Evolutionary conservation across 2,888 invertebrate species (phyloP).

Genomic region (Nipponacmea schrenckii): DNA sequence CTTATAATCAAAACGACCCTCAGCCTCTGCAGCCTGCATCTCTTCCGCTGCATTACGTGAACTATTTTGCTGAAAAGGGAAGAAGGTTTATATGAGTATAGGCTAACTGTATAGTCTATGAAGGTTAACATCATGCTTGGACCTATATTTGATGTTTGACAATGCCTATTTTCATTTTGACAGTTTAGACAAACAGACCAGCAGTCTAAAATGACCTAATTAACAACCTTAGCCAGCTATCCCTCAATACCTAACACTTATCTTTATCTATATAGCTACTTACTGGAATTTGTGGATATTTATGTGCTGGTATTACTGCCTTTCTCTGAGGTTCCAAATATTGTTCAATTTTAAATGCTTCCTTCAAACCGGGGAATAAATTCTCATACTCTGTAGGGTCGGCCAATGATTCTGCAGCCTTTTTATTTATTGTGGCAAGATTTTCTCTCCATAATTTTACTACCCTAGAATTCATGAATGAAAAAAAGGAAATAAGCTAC

Average conservation of each 20-base stretch:
- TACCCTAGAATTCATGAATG: slow-evolving; percentile 71
- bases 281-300: slow-evolving; percentile 71
- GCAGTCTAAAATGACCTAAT: too few species aligned
- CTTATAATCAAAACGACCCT: slow-evolving; percentile 70
- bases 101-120: too few species aligned
- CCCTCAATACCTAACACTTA: too few species aligned
- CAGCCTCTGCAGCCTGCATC: slow-evolving; percentile 75
- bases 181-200: too few species aligned
- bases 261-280: too few species aligned
- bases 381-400: slow-evolving; percentile 97
- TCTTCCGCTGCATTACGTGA: slow-evolving; percentile 80
- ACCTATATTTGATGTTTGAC: too few species aligned
- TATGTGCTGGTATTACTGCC: slow-evolving; percentile 72
- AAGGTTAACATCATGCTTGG: too few species aligned
- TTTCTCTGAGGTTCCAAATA: slow-evolving; percentile 67
- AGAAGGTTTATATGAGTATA: neutral
- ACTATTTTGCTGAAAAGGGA: slow-evolving; percentile 64
- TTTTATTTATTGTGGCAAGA: slow-evolving; percentile 82
- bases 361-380: slow-evolving; percentile 86
- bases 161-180: too few species aligned
- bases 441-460: slow-evolving; percentile 90
- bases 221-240: too few species aligned
- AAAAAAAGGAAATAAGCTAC: neutral
- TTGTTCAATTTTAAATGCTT: slow-evolving; percentile 78
- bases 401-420: slow-evolving; percentile 92